Conservation (phyloP, 35 echinoderm and acorn worm species). For the Ophioderma brevispina region DNA sequence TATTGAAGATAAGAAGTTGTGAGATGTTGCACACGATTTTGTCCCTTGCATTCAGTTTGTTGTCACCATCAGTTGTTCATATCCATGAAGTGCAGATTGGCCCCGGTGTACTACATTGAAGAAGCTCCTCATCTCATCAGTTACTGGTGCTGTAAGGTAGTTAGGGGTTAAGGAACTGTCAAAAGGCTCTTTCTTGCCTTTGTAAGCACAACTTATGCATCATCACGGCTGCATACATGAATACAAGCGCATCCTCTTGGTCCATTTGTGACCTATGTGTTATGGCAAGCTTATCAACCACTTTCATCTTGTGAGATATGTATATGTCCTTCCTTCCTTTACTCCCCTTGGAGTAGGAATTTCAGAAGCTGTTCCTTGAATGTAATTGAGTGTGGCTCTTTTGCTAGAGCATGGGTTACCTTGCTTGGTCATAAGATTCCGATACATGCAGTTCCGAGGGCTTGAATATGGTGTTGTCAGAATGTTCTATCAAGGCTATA, state of each 20-base stretch:
- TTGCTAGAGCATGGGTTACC: not conserved
- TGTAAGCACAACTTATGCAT: too few relatives aligned
- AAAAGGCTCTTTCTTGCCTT: conserved; percentile 17
- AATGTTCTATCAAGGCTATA: too few relatives aligned
- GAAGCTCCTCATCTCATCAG: not conserved
- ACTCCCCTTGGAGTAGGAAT: not conserved
- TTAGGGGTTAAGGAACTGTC: conserved; percentile 16
- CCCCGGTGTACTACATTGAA: not conserved
- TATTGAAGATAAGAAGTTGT: conserved; percentile 24
- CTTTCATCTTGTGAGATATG: not conserved
- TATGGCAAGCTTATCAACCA: not conserved
- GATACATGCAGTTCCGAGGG: not conserved
- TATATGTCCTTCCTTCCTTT: not conserved
- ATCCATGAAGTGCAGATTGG: conserved; percentile 3
- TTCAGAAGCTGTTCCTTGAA: not conserved
- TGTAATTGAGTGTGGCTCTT: not conserved
- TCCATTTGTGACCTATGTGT: not conserved
- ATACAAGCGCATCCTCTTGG: too few relatives aligned
- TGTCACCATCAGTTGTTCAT: conserved; percentile 7
- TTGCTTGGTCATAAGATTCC: not conserved
- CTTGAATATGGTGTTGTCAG: too few relatives aligned
- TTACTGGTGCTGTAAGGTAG: conserved; percentile 17
- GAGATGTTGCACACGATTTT: not conserved
- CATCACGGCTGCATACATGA: too few relatives aligned
- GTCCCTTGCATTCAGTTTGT: not conserved